Conservation (phyloP, 2,113 vertebrate species). For the Gymnorhina tibicen region DNA sequence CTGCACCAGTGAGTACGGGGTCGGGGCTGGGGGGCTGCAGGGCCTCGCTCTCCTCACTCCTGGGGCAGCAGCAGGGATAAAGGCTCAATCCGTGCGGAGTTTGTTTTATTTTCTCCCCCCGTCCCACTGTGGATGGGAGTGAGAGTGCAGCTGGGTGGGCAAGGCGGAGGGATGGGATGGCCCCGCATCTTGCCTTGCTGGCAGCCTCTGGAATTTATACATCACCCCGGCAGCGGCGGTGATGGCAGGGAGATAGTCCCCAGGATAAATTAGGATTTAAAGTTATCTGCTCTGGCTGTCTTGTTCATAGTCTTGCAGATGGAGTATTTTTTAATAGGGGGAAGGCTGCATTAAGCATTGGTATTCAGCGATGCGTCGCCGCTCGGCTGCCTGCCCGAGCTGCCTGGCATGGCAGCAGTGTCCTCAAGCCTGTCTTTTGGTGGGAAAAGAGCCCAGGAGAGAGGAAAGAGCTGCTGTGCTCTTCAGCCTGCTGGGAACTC, state of each 20-base stretch:
- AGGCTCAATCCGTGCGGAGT: fast-evolving
- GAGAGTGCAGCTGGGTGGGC: fast-evolving
- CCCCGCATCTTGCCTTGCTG: fast-evolving
- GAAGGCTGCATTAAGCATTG: neutral
- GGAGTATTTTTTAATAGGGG: neutral
- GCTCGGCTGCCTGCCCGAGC: neutral
- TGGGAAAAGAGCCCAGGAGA: neutral
- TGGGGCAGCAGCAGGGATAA: neutral
- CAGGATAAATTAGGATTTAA: neutral
- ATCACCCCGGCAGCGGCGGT: fast-evolving
- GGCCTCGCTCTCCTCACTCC: neutral
- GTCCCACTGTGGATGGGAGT: fast-evolving
- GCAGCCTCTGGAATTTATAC: neutral
- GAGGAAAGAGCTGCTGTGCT: neutral
- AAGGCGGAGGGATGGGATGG: fast-evolving
- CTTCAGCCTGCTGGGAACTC: neutral
- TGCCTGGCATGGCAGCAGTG: neutral
- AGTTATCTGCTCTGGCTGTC: neutral
- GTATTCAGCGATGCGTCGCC: neutral
- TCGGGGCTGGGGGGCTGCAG: neutral
- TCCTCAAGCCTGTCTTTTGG: neutral
- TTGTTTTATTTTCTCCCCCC: fast-evolving
- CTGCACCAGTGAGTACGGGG: constrained; percentile 90
- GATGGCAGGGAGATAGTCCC: neutral
- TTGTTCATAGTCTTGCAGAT: neutral